These are phyloP conservation scores for Heliornis fulica DNA, from an alignment of 2,113 vertebrate species.

Conservation along the genomic window DNA sequence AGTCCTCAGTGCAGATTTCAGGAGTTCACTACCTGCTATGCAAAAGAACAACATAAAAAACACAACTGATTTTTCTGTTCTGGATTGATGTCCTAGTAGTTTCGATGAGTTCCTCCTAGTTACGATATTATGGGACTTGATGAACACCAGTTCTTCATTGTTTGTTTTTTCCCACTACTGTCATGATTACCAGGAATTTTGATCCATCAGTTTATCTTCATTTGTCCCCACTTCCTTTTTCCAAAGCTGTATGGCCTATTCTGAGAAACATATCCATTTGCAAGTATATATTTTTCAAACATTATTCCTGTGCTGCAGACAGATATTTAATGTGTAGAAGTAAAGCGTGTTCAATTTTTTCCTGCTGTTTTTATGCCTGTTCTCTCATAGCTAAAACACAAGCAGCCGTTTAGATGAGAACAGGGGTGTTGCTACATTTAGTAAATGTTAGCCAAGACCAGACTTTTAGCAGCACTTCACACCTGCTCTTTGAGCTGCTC, in stretches of 20 bases:
- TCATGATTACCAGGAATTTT: neutral
- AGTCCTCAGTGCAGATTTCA: neutral
- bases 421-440: neutral
- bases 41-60: neutral
- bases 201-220: neutral
- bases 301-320: neutral
- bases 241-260: neutral
- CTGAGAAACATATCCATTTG: neutral
- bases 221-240: neutral
- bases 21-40: neutral
- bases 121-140: neutral
- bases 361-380: neutral
- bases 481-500: neutral
- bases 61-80: neutral
- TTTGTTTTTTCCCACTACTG: neutral
- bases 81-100: neutral
- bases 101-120: neutral
- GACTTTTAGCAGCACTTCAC: neutral
- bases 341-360: neutral
- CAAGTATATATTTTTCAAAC: neutral
- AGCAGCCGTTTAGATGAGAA: neutral
- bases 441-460: neutral
- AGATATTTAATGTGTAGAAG: neutral
- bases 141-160: neutral
- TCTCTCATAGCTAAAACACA: neutral